Conservation (phyloP, 2,113 vertebrate genomes). For the Cebus imitator region DNA sequence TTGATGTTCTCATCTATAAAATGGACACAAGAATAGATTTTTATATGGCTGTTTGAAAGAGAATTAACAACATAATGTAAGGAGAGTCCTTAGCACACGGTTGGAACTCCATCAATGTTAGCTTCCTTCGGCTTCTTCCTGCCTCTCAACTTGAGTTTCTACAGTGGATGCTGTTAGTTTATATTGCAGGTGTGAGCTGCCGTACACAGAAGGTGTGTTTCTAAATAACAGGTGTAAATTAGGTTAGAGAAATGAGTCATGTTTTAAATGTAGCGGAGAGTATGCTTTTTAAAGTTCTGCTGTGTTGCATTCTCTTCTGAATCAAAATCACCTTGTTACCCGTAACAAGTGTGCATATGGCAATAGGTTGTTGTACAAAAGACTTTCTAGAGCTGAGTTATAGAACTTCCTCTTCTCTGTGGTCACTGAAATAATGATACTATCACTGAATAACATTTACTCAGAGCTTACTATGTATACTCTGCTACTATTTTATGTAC, state of each 20-base stretch:
- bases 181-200: background rate
- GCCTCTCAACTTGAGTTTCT: background rate
- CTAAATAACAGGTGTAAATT: constrained; percentile 65
- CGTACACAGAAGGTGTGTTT: background rate
- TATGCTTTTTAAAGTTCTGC: background rate
- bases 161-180: background rate
- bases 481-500: background rate
- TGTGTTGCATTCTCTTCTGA: background rate
- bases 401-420: background rate
- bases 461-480: background rate
- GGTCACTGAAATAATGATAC: background rate
- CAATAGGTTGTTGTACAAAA: background rate
- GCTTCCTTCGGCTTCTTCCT: background rate
- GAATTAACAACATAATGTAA: background rate
- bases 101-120: background rate
- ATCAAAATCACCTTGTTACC: background rate
- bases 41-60: background rate
- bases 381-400: background rate
- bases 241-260: constrained; percentile 40
- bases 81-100: background rate
- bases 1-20: background rate
- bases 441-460: background rate
- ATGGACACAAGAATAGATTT: background rate
- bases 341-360: background rate
- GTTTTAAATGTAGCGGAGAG: background rate